These are phyloP conservation scores for Podargus strigoides DNA, from an alignment of 2,797 vertebrate species.

Conservation along the genomic window DNA sequence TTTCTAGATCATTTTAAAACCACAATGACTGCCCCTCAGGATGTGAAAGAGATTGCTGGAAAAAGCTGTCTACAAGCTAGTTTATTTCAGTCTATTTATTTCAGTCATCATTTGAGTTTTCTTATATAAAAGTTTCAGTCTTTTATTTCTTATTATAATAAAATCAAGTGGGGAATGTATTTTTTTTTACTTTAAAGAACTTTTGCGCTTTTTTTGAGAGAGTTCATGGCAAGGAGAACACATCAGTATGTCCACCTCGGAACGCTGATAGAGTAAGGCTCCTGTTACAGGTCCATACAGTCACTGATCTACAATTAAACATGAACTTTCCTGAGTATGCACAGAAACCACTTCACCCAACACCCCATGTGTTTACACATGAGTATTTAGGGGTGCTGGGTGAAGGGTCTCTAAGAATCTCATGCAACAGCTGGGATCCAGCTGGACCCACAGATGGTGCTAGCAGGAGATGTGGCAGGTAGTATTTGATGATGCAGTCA, in stretches of 20 bases:
- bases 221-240: not conserved
- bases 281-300: not conserved
- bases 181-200: not conserved
- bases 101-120: not conserved
- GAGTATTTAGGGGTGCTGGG: not conserved
- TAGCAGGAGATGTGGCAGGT: not conserved
- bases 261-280: not conserved
- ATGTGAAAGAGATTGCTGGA: not conserved
- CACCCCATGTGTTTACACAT: not conserved
- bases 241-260: not conserved
- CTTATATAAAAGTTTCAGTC: not conserved
- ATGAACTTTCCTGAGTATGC: not conserved
- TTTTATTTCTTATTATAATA: not conserved
- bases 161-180: not conserved
- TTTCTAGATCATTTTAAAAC: not conserved
- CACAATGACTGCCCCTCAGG: not conserved
- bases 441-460: not conserved
- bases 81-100: not conserved
- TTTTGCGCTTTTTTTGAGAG: not conserved
- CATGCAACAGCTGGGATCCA: not conserved
- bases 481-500: rapidly evolving
- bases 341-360: not conserved
- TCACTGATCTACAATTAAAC: not conserved
- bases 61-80: not conserved
- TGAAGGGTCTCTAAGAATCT: not conserved